Base-by-base conservation (phyloP, 2,797 vertebrate genomes). In the Malacoraja senta region DNA sequence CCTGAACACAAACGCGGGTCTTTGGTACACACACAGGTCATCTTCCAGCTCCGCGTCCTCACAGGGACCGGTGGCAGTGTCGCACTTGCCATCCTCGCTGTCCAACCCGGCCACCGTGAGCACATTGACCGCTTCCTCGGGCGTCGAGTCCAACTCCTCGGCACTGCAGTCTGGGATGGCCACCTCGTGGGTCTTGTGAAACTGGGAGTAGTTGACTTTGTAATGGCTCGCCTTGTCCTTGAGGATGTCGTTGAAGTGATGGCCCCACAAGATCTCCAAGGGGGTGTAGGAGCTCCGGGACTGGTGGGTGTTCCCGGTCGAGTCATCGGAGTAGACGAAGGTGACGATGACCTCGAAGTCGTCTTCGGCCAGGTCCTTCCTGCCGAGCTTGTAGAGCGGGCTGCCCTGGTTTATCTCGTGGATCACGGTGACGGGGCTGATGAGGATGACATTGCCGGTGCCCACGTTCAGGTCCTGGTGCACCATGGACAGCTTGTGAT, bases 341-440 rank as follows among this genome's bases (percentile, higher is more conserved):
- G 98, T 98, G 93, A 99, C 98, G 95, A 99, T 95, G 93, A 99
- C 96, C 95, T 99, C 99, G 10, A 99, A 99, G 96, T 95, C 96
- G 0, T 97, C 97, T 76, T 96, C 96, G 78, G 96, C 96, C 93
- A 99, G 95, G 0, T 97, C 97, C 24, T 96, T 96, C 29, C 97
- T 94, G 91, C 97, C 97, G 86, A 98, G 96, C 8, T 96, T 95
- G 72, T 98, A 99, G 78, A 99, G 94, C 0, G 99, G 99, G 93
- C 98, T 99, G 86, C 97, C 95, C 0, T 95, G 93, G 26, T 97
- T 96, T 0, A 99, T 99, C 93, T 97, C 96, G 53, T 99, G 99
- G 1, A 97, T 96, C 0, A 99, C 95, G 0, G 96, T 98, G 61
- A 98, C 97, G 0, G 99, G 99, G 0, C 98, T 98, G 71, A 97